phyloP scores from a whole-genome alignment of 2,113 vertebrate species.

The Reinhardtius hippoglossoides region DNA sequence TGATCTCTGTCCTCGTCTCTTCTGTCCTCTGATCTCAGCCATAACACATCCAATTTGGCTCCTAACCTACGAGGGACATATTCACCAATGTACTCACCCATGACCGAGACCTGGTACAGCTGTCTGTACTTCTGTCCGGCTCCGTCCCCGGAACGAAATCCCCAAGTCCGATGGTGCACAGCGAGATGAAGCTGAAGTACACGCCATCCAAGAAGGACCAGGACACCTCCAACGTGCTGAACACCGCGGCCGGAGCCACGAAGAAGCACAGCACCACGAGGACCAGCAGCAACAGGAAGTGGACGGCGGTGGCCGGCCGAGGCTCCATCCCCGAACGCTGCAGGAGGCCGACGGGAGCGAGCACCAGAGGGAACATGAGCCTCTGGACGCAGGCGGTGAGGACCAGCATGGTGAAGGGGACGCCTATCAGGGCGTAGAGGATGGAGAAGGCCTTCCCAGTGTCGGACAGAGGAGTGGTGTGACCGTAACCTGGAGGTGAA shows the following conservation, averaged over 20 bases:
- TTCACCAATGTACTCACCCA: constrained; percentile 82
- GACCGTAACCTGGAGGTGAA: constrained; percentile 86
- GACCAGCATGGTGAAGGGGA: constrained; percentile 92
- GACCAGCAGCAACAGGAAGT: constrained; percentile 80
- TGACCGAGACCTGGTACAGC: constrained; percentile 89
- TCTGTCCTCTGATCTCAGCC: not conserved
- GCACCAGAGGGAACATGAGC: constrained; percentile 83
- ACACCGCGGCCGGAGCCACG: constrained; percentile 83
- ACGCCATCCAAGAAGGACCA: constrained; percentile 91
- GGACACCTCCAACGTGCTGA: constrained; percentile 81
- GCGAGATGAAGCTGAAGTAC: constrained; percentile 93
- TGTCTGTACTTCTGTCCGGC: constrained; percentile 79
- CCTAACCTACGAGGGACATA: no score
- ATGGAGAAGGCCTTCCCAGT: constrained; percentile 90
- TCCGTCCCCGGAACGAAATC: constrained; percentile 88
- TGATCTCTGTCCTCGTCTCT: not conserved
- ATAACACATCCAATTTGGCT: not conserved
- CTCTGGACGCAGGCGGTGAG: constrained; percentile 88
- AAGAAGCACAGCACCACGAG: constrained; percentile 82
- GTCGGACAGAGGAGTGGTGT: constrained; percentile 88
- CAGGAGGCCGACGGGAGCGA: constrained; percentile 77
- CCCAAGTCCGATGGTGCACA: constrained; percentile 92
- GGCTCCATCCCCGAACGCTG: constrained; percentile 77
- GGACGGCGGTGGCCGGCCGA: constrained; percentile 73
- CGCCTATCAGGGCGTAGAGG: constrained; percentile 87